Conservation (phyloP, 2,888 invertebrate genomes). For the Troides helena region DNA sequence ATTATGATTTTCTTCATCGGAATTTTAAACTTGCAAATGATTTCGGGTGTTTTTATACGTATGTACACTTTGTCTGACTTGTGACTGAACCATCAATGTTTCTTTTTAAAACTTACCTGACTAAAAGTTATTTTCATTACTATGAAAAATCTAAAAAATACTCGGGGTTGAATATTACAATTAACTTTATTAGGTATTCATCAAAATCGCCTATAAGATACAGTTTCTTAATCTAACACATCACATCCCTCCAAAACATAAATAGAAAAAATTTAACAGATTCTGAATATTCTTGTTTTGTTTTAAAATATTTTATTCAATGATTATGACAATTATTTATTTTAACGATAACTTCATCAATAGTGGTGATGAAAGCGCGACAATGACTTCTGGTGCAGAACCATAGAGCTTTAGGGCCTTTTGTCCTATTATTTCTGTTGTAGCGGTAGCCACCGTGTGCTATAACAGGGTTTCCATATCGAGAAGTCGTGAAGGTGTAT, state of each 20-base stretch:
- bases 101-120: neutral
- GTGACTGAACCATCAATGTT: too few species aligned
- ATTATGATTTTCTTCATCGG: too few species aligned
- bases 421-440: constrained; percentile 36
- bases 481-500: constrained; percentile 31
- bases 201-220: neutral
- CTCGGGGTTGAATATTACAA: neutral
- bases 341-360: constrained; percentile 42
- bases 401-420: constrained; percentile 40
- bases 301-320: neutral
- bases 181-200: neutral
- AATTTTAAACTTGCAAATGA: too few species aligned
- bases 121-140: neutral
- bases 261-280: neutral
- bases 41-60: too few species aligned
- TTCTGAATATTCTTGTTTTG: neutral
- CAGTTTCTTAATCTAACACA: neutral
- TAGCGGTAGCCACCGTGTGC: constrained; percentile 38
- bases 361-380: constrained; percentile 48
- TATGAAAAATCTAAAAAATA: neutral
- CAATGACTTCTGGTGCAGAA: constrained; percentile 45
- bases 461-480: constrained; percentile 42
- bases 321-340: constrained; percentile 38
- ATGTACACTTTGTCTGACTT: too few species aligned
- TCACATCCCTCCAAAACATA: neutral